These are phyloP conservation scores for Uloborus plumipes DNA, from an alignment of 2,888 invertebrate genomes.

Conservation along the genomic window DNA sequence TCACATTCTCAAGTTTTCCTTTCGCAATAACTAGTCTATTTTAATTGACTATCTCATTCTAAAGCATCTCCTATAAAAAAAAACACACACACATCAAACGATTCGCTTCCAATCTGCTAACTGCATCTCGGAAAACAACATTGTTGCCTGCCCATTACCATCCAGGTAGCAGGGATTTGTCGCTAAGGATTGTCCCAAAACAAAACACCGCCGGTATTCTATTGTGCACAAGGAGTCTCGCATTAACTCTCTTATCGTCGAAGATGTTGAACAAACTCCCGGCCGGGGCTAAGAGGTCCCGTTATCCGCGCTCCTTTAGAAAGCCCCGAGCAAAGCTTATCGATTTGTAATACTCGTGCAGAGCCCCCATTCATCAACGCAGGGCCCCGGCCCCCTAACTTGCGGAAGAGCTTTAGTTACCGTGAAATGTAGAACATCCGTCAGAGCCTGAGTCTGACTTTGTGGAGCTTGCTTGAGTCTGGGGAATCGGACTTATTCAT, in stretches of 20 bases:
- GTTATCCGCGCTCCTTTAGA: conserved; percentile 30
- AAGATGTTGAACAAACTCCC: conserved; percentile 27
- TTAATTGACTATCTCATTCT: too few species aligned
- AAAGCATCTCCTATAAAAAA: too few species aligned
- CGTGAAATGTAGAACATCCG: conserved; percentile 36
- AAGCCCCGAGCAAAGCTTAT: conserved; percentile 37
- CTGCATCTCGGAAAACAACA: too few species aligned
- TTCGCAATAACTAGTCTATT: too few species aligned
- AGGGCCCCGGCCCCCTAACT: conserved; percentile 23
- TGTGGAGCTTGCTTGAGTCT: conserved; percentile 11
- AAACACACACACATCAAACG: too few species aligned
- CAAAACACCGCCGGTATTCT: conserved; percentile 4
- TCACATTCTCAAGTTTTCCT: too few species aligned
- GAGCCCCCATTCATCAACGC: conserved; percentile 46
- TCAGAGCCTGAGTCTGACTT: conserved; percentile 26
- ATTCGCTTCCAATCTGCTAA: too few species aligned
- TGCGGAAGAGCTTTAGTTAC: conserved; percentile 43
- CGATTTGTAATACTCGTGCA: conserved; percentile 59
- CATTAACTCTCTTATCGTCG: conserved; percentile 31
- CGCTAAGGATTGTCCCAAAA: not conserved
- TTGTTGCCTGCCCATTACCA: too few species aligned
- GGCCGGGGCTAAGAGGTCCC: conserved; percentile 15
- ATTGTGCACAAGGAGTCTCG: not conserved
- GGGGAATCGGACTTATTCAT: conserved; percentile 51
- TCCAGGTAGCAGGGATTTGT: too few species aligned